A percentile compares a stretch with the other conserved stretches of the same genome.
Conservation (phyloP, 2,113 vertebrate genomes). For the Chrysochloris asiatica region DNA sequence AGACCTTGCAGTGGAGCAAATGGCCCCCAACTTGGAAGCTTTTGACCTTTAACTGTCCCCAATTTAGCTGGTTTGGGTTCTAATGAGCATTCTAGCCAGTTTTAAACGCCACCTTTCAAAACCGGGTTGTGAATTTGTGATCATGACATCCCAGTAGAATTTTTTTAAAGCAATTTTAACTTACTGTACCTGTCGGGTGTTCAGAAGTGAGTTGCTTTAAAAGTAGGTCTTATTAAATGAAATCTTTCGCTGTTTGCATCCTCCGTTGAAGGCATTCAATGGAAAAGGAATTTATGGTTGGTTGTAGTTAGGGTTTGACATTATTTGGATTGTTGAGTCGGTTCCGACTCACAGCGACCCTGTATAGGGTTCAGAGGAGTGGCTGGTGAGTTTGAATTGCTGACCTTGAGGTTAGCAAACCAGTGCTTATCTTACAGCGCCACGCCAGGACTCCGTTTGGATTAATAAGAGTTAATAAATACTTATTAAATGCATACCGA, state of each 20-base stretch:
- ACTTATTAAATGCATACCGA: neutral
- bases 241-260: neutral
- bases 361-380: too few species aligned
- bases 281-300: slow-evolving; percentile 35
- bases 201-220: slow-evolving; percentile 33
- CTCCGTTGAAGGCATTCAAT: neutral
- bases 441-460: too few species aligned
- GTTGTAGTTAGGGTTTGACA: slow-evolving; percentile 7
- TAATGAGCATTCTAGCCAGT: neutral
- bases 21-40: neutral
- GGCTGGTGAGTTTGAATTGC: too few species aligned
- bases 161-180: slow-evolving; percentile 25
- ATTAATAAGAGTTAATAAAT: neutral
- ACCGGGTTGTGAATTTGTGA: neutral
- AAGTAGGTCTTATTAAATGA: slow-evolving; percentile 42
- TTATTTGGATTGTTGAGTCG: neutral
- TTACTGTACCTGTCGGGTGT: slow-evolving; percentile 30
- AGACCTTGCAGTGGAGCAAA: neutral
- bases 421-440: too few species aligned
- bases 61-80: neutral
- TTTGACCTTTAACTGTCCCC: slow-evolving; percentile 67
- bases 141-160: neutral
- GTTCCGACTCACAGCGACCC: too few species aligned
- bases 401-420: too few species aligned
- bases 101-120: neutral